phyloP scores from a whole-genome alignment of 1,140 invertebrate genomes.

The Capitella teleta region DNA sequence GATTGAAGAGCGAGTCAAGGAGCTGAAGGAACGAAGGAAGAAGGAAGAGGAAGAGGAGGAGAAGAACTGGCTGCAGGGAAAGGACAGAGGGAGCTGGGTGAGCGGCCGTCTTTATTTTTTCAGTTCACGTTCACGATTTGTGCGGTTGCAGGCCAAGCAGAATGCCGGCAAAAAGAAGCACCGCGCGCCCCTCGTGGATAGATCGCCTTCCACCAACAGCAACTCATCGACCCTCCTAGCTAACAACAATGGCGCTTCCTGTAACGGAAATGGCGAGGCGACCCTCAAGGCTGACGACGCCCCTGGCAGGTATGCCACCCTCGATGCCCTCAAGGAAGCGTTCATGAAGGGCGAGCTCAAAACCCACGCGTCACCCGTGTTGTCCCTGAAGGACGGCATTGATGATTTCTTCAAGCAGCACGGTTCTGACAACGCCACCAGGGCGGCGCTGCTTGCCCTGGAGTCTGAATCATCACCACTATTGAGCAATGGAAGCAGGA shows the following conservation, averaged over 20 bases:
- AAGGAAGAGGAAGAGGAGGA: slow-evolving; percentile 19
- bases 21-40: slow-evolving; percentile 8
- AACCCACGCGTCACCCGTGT: slow-evolving; percentile 31
- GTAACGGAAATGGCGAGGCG: too few relatives aligned
- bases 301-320: slow-evolving; percentile 3
- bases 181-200: background rate
- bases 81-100: slow-evolving; percentile 3
- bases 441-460: too few relatives aligned
- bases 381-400: slow-evolving; percentile 35
- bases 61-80: slow-evolving; percentile 24
- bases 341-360: slow-evolving; percentile 14
- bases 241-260: too few relatives aligned
- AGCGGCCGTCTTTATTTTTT: background rate
- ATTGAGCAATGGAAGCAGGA: too few relatives aligned
- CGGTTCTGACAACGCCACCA: too few relatives aligned
- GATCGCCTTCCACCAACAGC: too few relatives aligned
- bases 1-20: background rate
- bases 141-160: slow-evolving; percentile 1
- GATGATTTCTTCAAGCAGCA: too few relatives aligned
- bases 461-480: too few relatives aligned
- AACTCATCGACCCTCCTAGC: too few relatives aligned
- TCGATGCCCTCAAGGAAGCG: slow-evolving; percentile 19
- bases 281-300: background rate
- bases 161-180: background rate
- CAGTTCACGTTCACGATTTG: too few relatives aligned